Percentiles rank a stretch among this genome's conserved stretches.
These are phyloP conservation scores for Corythoichthys haematopterus DNA, from an alignment of 2,113 vertebrate species.

Conservation along the genomic window DNA sequence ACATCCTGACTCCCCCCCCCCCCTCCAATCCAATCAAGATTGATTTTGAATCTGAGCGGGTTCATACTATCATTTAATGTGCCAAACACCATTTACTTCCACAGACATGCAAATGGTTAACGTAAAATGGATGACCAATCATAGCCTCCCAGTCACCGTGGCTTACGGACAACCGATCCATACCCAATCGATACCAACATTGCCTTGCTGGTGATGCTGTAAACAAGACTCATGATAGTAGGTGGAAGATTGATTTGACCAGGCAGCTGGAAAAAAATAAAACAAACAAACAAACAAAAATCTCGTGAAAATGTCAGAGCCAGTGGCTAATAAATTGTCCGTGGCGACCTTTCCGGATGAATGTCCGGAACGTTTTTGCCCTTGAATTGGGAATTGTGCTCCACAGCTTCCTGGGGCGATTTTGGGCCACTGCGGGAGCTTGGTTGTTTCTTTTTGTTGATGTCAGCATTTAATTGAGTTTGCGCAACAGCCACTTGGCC, in stretches of 20 bases:
- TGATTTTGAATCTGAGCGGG: neutral
- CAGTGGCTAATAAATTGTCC: neutral
- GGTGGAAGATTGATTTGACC: neutral
- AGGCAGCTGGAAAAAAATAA: neutral
- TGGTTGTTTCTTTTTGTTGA: conserved; percentile 30
- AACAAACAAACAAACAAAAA: neutral
- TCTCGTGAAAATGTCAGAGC: neutral
- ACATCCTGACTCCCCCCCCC: neutral
- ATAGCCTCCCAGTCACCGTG: neutral
- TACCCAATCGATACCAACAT: neutral
- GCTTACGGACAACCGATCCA: neutral
- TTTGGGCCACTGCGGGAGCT: conserved; percentile 15
- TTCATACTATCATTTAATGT: neutral
- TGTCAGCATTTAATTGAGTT: conserved; percentile 44
- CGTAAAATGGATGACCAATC: neutral
- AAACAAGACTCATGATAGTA: neutral
- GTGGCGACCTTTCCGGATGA: conserved; percentile 1
- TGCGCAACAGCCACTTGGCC: conserved; percentile 30
- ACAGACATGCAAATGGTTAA: neutral
- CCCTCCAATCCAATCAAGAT: neutral
- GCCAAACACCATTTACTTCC: neutral
- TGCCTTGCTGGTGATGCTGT: neutral
- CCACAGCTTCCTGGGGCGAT: neutral
- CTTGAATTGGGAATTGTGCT: neutral
- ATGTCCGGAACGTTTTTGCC: neutral